phyloP scores from a whole-genome alignment of 2,113 vertebrate genomes.

The Strigops habroptila region DNA sequence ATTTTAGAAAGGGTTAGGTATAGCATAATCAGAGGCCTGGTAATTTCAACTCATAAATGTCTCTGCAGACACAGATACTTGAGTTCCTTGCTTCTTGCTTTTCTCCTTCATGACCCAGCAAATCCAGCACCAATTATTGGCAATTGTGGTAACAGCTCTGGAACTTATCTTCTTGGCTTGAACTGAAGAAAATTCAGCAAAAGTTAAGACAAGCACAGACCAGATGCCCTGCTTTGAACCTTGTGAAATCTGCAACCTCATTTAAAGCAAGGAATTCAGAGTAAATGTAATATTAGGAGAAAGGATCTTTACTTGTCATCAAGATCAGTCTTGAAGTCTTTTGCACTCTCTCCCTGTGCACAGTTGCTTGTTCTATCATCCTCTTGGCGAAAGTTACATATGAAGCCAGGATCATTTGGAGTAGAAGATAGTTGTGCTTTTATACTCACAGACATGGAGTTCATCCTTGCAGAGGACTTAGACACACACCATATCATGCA shows the following conservation, averaged over 20 bases:
- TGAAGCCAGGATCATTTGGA: not conserved
- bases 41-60: not conserved
- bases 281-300: not conserved
- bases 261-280: not conserved
- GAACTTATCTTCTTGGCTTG: not conserved
- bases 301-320: not conserved
- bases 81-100: not conserved
- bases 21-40: not conserved
- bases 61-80: not conserved
- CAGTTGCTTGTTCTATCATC: not conserved
- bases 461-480: not conserved
- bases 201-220: constrained; percentile 24
- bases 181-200: not conserved
- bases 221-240: not conserved
- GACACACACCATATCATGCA: not conserved
- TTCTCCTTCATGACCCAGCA: not conserved
- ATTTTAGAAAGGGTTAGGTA: not conserved
- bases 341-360: not conserved
- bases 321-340: not conserved
- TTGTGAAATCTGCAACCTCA: not conserved
- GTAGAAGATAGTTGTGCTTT: not conserved
- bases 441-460: not conserved
- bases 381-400: not conserved
- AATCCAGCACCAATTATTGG: not conserved
- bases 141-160: not conserved